Base-by-base conservation (phyloP, 1,140 invertebrate species). In the Listronotus oregonensis region DNA sequence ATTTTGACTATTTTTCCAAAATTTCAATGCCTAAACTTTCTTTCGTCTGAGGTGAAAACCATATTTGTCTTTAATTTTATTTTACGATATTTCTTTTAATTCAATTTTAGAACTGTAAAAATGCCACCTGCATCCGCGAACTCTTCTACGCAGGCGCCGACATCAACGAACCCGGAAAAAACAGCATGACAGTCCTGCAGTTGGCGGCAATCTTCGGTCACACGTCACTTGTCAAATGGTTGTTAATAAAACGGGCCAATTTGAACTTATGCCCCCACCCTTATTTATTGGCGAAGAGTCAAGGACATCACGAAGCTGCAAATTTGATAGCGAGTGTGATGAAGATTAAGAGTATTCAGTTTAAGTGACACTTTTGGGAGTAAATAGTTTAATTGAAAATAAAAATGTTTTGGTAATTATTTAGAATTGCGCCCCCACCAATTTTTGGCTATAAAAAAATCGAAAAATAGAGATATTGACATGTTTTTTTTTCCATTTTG, bases 161-260 rank as follows among this genome's bases (percentile, higher is more conserved):
- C 61, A 70, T 77, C 8, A 70, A 77, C 39, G 68, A 58, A 46
- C 57, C 66, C 0, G 73, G 69, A 40, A 46, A 40, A 4, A 71
- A 70, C 54, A 66, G 70, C 10, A 59, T 67, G 18, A 73, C 58
- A 11, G 46, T 73, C n/a, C 17, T 77, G 14, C 74, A 77, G 43
- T 42, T 77, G 39, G 74, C 76, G 5, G 74, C 72, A 4, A 67
- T 62, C 14, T 77, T 75, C 61, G 76, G 76, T 17, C 76, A 77
- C 59, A 67, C 60, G 6, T n/a, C 63, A 8, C 59, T 77, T 0
- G 65, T 71, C 5, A 71, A 68, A 46, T 77, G 76, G 76, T 57
- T 77, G 15, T 54, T 75, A 14, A 27, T 49, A 31, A 77, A 77
- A 68, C 64, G 66, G 50, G 74, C 73, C 17, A 59, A 54, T 12